Conservation (phyloP, 2,113 vertebrate species). For the Centropus unirufus region DNA sequence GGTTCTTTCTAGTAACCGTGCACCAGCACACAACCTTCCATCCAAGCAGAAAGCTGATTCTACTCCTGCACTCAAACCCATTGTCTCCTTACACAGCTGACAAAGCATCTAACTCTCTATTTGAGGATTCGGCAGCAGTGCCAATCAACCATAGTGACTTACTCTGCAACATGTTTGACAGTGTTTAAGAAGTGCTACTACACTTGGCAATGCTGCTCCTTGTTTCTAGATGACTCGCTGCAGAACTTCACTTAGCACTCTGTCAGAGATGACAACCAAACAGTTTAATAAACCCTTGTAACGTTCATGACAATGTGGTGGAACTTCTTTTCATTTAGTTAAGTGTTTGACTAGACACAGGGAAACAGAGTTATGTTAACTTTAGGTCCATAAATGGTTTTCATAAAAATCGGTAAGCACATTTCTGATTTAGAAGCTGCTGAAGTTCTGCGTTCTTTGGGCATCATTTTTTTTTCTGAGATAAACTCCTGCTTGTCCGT, state of each 20-base stretch:
- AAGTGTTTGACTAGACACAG: background rate
- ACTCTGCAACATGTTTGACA: slow-evolving; percentile 30
- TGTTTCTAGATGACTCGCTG: background rate
- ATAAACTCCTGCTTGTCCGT: background rate
- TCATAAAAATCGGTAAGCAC: background rate
- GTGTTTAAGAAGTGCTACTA: slow-evolving; percentile 41
- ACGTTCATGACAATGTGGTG: background rate
- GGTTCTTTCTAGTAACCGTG: background rate
- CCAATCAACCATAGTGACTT: background rate
- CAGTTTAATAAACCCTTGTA: background rate
- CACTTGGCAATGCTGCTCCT: background rate
- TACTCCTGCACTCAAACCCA: background rate
- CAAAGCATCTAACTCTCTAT: background rate
- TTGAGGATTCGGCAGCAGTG: background rate
- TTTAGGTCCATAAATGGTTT: background rate
- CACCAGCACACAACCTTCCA: background rate
- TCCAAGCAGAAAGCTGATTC: background rate
- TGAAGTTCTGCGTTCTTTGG: background rate
- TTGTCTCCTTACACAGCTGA: background rate
- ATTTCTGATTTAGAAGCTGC: background rate
- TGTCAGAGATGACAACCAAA: slow-evolving; percentile 3
- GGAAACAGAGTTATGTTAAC: background rate
- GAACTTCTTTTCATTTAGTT: background rate
- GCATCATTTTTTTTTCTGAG: background rate
- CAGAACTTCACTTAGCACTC: background rate